Evolutionary conservation across 53 echinoderm and acorn worm genomes (phyloP).

Genomic region (Stichopus horrens): DNA sequence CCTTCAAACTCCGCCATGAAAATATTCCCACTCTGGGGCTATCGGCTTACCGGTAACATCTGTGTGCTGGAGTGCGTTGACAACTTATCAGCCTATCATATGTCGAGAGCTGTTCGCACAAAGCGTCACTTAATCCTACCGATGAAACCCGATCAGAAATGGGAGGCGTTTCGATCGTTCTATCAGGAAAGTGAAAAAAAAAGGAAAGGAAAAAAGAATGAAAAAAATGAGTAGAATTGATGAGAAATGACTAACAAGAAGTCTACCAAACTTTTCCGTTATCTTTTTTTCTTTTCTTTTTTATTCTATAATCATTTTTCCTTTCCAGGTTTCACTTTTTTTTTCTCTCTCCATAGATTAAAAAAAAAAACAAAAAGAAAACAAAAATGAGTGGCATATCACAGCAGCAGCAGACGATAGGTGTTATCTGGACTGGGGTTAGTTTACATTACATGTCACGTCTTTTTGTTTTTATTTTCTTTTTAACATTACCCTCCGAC

Average conservation of each 20-base stretch:
- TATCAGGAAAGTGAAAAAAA: slow-evolving; percentile 30
- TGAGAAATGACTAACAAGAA: slow-evolving; percentile 41
- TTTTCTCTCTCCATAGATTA: too few species aligned
- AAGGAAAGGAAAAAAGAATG: not conserved
- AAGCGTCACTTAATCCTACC: slow-evolving; percentile 19
- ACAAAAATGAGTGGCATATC: slow-evolving; percentile 28
- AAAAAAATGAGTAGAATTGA: slow-evolving; percentile 34
- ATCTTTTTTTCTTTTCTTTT: slow-evolving; percentile 24
- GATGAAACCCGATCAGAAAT: slow-evolving; percentile 52
- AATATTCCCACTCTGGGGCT: slow-evolving; percentile 44
- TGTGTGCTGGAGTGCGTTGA: slow-evolving; percentile 34
- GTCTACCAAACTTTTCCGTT: slow-evolving; percentile 14
- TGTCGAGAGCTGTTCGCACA: slow-evolving; percentile 38
- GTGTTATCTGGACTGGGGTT: slow-evolving; percentile 10
- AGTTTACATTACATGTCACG: slow-evolving; percentile 18
- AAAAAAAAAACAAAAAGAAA: not conserved
- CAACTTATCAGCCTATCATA: slow-evolving; percentile 37
- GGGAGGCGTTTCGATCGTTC: slow-evolving; percentile 41
- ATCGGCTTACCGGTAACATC: slow-evolving; percentile 38
- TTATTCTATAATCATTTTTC: not conserved
- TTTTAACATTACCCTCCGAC: too few species aligned
- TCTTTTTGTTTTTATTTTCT: slow-evolving; percentile 8
- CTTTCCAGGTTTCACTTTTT: too few species aligned
- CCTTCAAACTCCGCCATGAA: slow-evolving; percentile 24
- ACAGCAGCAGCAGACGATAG: not conserved